Conservation (phyloP, 2,888 invertebrate genomes). For the Caenorhabditis sinica region DNA sequence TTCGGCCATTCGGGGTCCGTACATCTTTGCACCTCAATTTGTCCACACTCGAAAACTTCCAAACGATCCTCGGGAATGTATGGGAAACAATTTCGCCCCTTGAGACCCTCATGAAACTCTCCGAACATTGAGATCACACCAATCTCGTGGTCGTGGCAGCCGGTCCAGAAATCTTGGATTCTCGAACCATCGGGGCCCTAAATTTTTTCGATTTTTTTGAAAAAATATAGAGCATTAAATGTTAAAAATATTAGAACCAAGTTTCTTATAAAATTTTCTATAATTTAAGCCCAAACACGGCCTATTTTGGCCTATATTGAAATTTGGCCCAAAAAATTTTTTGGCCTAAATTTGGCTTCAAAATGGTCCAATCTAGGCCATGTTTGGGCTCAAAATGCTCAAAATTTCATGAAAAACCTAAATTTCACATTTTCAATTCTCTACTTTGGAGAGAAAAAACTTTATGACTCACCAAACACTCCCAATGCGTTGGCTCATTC, state of each 20-base stretch:
- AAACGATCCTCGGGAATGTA: slow-evolving; percentile 8
- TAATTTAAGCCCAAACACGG: too few species aligned
- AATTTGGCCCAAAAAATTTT: too few species aligned
- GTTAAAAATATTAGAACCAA: not conserved
- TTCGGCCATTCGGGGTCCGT: slow-evolving; percentile 10
- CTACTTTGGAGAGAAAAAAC: too few species aligned
- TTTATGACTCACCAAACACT: slow-evolving; percentile 9
- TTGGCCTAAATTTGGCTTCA: too few species aligned
- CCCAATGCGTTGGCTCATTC: not conserved
- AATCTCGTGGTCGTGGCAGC: slow-evolving; percentile 7
- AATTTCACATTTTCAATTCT: slow-evolving; percentile 7
- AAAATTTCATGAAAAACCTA: too few species aligned
- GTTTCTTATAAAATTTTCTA: not conserved
- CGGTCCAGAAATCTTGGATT: slow-evolving; percentile 26
- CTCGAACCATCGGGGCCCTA: slow-evolving; percentile 19
- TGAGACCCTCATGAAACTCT: not conserved
- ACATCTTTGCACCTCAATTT: not conserved
- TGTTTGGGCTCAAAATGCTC: too few species aligned
- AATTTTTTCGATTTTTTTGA: not conserved
- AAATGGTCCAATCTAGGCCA: too few species aligned
- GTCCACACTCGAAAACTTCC: not conserved
- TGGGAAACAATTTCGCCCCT: not conserved
- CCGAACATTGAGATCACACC: slow-evolving; percentile 25
- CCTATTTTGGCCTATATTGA: not conserved
- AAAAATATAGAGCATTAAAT: not conserved